phyloP scores from a whole-genome alignment of 2,888 invertebrate genomes.

The Apantesis nais region DNA sequence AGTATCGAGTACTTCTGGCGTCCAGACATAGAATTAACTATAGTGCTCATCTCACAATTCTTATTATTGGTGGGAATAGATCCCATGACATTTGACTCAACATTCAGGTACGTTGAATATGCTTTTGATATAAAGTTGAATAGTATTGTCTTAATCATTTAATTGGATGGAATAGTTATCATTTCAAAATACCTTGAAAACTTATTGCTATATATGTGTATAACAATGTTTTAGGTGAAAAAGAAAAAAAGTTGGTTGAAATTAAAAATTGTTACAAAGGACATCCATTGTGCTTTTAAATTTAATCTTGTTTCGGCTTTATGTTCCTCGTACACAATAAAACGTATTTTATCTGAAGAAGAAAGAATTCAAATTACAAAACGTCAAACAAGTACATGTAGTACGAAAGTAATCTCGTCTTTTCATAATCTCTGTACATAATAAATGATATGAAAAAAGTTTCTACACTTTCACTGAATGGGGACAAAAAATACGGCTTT shows the following conservation, averaged over 20 bases:
- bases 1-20: too few relatives aligned
- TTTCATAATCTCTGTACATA: constrained; percentile 16
- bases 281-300: constrained; percentile 16
- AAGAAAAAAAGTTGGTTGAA: background rate
- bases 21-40: too few relatives aligned
- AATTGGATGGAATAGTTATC: background rate
- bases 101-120: too few relatives aligned
- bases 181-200: background rate
- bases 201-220: background rate
- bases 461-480: constrained; percentile 25
- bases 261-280: constrained; percentile 6
- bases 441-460: constrained; percentile 22
- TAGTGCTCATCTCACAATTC: too few relatives aligned
- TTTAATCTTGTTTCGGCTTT: constrained; percentile 15
- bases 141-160: too few relatives aligned
- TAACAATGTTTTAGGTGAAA: background rate
- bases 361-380: constrained; percentile 15
- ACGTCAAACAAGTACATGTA: constrained; percentile 14
- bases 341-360: constrained; percentile 15
- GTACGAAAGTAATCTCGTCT: constrained; percentile 17
- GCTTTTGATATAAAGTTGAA: too few relatives aligned
- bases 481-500: constrained; percentile 29
- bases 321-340: constrained; percentile 16
- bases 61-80: too few relatives aligned
- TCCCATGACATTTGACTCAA: too few relatives aligned